Evolutionary conservation across 2,797 vertebrate genomes (phyloP), one percentile per base, ranked within the genome.

Genomic region (Peromyscus attwateri): DNA sequence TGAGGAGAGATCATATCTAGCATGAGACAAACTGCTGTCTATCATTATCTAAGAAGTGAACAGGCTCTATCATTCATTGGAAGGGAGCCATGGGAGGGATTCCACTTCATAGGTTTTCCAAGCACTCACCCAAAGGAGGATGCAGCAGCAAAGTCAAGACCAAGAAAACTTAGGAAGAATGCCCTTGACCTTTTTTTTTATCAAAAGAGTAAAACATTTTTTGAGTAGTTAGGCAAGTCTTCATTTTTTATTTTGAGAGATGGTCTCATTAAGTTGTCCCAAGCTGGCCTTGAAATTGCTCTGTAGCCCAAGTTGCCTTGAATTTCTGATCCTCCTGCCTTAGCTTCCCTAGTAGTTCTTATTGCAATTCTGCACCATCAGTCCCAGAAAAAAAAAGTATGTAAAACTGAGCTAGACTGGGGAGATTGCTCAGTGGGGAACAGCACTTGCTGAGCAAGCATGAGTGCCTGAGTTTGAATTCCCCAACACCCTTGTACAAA

Each of bases 41-140:
- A 81, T 94, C 90, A 92, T 94, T 93, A 96, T 93, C 40, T 96
- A 96, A 68, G 84, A 93, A 89, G 81, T 80, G 79, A 96, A 87
- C 34, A 70, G 81, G 23, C 62, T 76, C 89, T 49, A 71, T 96
- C 94, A 84, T 92, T 93, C 80, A 68, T 89, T 92, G 31, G 0
- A 37, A 83, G 40, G 4, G 76, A 83, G 31, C 40, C 66, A 92
- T 29, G 82, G 37, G 94, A 94, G 68, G 91, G 92, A 43, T 87
- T 88, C 82, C 96, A 92, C 73, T 80, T 94, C 91, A 66, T 70
- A 68, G 46, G 46, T 70, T 95, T 95, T 77, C 71, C 25, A 29
- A 83, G 27, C 7, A 4, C 43, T 25, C 21, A 79, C 31, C 76
- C 34, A 66, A 21, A 83, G 66, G 66, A 90, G 43, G 62, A 64